A percentile compares a stretch with the other conserved stretches of the same genome.
phyloP scores from a whole-genome alignment of 2,888 invertebrate genomes.

The Ypsolopha scabrella region DNA sequence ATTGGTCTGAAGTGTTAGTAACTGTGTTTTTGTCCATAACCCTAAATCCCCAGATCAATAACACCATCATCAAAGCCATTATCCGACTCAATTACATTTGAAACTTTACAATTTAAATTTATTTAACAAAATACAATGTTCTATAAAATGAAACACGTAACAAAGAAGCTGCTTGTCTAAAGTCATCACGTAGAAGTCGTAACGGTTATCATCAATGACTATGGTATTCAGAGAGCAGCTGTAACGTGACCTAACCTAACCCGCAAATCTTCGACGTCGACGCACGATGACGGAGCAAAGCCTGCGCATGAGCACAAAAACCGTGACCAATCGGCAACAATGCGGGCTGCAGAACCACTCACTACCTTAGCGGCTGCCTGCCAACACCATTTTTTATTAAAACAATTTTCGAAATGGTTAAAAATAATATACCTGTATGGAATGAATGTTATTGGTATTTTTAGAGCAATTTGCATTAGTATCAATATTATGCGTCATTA shows the following conservation, averaged over 20 bases:
- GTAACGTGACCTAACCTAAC: constrained; percentile 28
- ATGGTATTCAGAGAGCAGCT: neutral
- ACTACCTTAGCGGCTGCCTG: neutral
- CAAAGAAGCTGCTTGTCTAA: neutral
- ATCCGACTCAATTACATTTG: too few relatives aligned
- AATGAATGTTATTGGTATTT: too few relatives aligned
- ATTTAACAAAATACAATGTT: too few relatives aligned
- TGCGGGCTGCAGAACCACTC: constrained; percentile 9
- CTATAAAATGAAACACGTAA: neutral
- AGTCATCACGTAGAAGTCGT: neutral
- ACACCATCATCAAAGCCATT: too few relatives aligned
- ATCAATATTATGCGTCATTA: too few relatives aligned
- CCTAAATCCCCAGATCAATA: neutral
- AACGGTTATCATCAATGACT: neutral
- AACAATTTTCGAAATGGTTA: neutral
- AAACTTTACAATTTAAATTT: too few relatives aligned
- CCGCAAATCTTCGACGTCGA: constrained; percentile 21
- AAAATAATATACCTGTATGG: neutral
- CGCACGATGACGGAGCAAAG: constrained; percentile 28
- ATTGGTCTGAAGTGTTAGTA: neutral
- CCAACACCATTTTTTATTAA: too few relatives aligned
- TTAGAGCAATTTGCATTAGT: too few relatives aligned
- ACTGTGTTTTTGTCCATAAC: neutral
- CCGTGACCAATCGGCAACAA: constrained; percentile 52
- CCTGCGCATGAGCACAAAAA: constrained; percentile 38